A percentile compares a stretch with the other conserved stretches of the same genome.
phyloP scores from a whole-genome alignment of 1,140 invertebrate genomes.

The Drosophila subpulchrella region DNA sequence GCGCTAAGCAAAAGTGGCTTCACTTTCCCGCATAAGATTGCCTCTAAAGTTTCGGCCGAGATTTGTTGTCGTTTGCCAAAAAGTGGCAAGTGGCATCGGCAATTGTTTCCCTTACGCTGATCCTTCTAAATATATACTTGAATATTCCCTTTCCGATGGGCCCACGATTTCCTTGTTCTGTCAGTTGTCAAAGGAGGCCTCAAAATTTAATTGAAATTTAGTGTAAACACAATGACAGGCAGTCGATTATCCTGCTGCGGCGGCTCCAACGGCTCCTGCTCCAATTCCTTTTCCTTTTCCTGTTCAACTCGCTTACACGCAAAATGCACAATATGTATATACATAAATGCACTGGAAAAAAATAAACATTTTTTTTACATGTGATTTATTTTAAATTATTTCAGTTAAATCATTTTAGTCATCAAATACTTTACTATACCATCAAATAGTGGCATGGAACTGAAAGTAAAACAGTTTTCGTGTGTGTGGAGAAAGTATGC shows the following conservation, averaged over 20 bases:
- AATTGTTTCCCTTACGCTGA: conserved; percentile 59
- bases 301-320: conserved; percentile 2
- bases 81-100: conserved; percentile 67
- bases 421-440: too few species aligned
- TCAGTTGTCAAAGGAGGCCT: conserved; percentile 72
- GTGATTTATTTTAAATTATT: too few species aligned
- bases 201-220: conserved; percentile 82
- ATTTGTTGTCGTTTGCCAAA: conserved; percentile 62
- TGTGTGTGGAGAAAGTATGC: too few species aligned
- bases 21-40: conserved; percentile 74
- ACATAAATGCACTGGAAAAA: conserved; percentile 13
- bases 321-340: conserved; percentile 5
- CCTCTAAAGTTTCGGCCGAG: conserved; percentile 71
- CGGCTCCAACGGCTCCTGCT: conserved; percentile 17
- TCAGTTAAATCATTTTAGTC: too few species aligned
- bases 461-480: too few species aligned
- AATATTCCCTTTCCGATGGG: conserved; percentile 5
- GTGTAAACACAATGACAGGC: conserved; percentile 80
- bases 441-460: too few species aligned
- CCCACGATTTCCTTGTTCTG: conserved; percentile 17
- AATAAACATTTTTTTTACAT: neutral
- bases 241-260: conserved; percentile 72
- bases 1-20: conserved; percentile 71
- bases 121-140: conserved; percentile 19
- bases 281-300: conserved; percentile 28